phyloP scores from a whole-genome alignment of 2,113 vertebrate genomes.

The Nycticebus coucang region DNA sequence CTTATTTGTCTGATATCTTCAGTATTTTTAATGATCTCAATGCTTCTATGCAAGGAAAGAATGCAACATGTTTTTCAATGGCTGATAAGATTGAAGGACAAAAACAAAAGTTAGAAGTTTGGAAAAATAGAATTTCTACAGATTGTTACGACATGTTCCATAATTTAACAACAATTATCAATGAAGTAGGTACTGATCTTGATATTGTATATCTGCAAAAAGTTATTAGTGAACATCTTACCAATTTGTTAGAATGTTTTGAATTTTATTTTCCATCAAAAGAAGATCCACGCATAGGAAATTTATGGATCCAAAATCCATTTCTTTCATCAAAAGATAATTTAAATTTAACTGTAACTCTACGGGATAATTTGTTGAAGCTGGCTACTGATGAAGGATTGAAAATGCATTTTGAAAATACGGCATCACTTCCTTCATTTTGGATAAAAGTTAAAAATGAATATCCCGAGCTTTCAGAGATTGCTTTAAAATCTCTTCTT shows the following conservation, averaged over 20 bases:
- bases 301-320: conserved; percentile 61
- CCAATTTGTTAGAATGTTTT: conserved; percentile 56
- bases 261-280: conserved; percentile 56
- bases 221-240: conserved; percentile 56
- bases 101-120: conserved; percentile 54
- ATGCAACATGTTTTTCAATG: conserved; percentile 59
- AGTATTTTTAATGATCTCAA: conserved; percentile 66
- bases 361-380: conserved; percentile 44
- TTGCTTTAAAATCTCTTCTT: conserved; percentile 55
- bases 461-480: conserved; percentile 41
- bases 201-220: not conserved
- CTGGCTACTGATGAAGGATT: conserved; percentile 59
- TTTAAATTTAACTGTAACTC: conserved; percentile 41
- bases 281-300: conserved; percentile 55
- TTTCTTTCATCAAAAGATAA: conserved; percentile 52
- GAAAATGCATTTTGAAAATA: conserved; percentile 62
- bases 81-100: conserved; percentile 55
- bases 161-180: conserved; percentile 53
- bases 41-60: conserved; percentile 57
- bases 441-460: conserved; percentile 63
- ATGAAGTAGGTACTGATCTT: conserved; percentile 16
- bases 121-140: conserved; percentile 47
- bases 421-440: conserved; percentile 62
- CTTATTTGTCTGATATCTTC: conserved; percentile 63
- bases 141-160: conserved; percentile 55